phyloP scores from a whole-genome alignment of 2,888 invertebrate genomes.

The Epinotia nisella region DNA sequence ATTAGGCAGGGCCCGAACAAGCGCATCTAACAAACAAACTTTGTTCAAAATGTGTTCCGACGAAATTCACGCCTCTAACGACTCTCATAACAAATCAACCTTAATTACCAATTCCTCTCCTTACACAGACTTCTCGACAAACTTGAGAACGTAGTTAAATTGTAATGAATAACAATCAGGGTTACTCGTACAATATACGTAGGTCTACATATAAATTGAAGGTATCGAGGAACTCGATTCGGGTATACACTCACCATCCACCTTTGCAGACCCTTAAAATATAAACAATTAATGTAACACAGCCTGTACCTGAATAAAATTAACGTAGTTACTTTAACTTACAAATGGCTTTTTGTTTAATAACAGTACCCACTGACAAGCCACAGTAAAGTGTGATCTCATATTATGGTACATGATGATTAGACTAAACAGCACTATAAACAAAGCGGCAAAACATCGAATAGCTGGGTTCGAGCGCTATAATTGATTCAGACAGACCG shows the following conservation, averaged over 20 bases:
- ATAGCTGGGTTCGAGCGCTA: slow-evolving; percentile 19
- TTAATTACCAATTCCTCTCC: slow-evolving; percentile 65
- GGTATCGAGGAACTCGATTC: neutral
- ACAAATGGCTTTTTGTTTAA: neutral
- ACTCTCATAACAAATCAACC: slow-evolving; percentile 65
- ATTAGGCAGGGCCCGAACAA: slow-evolving; percentile 58
- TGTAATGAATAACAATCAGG: slow-evolving; percentile 55
- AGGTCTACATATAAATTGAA: neutral
- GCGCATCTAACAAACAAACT: slow-evolving; percentile 57
- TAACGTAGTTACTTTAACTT: neutral
- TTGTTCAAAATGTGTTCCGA: slow-evolving; percentile 58
- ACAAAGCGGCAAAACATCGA: slow-evolving; percentile 5
- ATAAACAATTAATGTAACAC: neutral
- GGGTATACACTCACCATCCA: neutral
- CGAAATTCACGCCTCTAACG: slow-evolving; percentile 61
- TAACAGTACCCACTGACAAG: neutral
- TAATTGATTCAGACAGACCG: slow-evolving; percentile 42
- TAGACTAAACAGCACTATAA: neutral
- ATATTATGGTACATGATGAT: neutral
- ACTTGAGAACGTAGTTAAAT: slow-evolving; percentile 53
- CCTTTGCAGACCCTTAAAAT: neutral
- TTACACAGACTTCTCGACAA: slow-evolving; percentile 55
- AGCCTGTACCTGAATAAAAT: neutral
- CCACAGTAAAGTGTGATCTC: neutral
- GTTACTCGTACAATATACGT: slow-evolving; percentile 20